Evolutionary conservation across 2,113 vertebrate genomes (phyloP).

Genomic region (Atractosteus spatula): DNA sequence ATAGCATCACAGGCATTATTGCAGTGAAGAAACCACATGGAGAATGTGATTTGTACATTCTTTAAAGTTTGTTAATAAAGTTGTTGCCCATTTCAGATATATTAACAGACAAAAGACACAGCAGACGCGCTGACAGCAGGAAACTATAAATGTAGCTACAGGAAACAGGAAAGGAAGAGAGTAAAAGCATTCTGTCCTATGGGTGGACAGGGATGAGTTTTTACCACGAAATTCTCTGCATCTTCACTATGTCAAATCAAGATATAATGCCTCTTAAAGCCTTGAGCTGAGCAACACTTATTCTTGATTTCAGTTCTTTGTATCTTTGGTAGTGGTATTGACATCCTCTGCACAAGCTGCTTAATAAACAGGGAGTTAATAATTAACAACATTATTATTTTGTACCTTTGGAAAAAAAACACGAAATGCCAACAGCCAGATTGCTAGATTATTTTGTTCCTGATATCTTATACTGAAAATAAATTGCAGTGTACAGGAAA

Average conservation of each 20-base stretch:
- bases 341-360: too few relatives aligned
- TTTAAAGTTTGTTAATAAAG: not conserved
- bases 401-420: too few relatives aligned
- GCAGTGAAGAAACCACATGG: not conserved
- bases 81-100: not conserved
- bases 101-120: constrained; percentile 20
- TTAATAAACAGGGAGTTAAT: too few relatives aligned
- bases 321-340: too few relatives aligned
- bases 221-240: not conserved
- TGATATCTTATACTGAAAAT: too few relatives aligned
- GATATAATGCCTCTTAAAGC: not conserved
- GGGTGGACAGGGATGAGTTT: constrained; percentile 19
- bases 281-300: not conserved
- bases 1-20: too few relatives aligned
- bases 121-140: constrained; percentile 34
- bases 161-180: constrained; percentile 26
- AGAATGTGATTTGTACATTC: not conserved
- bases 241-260: not conserved
- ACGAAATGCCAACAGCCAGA: too few relatives aligned
- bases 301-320: too few relatives aligned
- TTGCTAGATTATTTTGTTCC: too few relatives aligned
- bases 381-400: too few relatives aligned
- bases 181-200: constrained; percentile 4
- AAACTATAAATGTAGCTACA: constrained; percentile 33
- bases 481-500: too few relatives aligned